Evolutionary conservation across 2,888 invertebrate species (phyloP).

Genomic region (Pachydiplax longipennis): DNA sequence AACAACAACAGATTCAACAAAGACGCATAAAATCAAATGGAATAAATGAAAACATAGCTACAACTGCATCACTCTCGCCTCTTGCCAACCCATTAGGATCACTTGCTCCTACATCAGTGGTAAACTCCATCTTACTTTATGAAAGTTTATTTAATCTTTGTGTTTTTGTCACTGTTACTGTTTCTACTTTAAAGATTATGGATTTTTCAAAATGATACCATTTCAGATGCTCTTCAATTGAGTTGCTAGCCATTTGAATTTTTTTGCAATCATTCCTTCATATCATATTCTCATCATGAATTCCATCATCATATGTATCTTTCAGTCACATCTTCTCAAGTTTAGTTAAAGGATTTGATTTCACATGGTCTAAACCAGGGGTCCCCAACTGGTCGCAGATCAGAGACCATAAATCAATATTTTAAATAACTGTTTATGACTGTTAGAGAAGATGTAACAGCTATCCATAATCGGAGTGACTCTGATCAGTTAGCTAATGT

Average conservation of each 20-base stretch:
- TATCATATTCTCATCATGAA: background rate
- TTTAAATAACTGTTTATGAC: background rate
- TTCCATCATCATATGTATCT: background rate
- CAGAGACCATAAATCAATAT: background rate
- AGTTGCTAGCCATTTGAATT: background rate
- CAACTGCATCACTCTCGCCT: background rate
- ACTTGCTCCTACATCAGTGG: slow-evolving; percentile 24
- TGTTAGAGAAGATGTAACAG: background rate
- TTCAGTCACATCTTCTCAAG: background rate
- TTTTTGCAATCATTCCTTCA: background rate
- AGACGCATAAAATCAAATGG: slow-evolving; percentile 30
- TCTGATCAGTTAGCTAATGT: background rate
- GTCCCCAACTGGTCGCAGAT: background rate
- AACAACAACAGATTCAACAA: slow-evolving; percentile 26
- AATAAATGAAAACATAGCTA: slow-evolving; percentile 31
- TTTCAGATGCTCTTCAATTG: background rate
- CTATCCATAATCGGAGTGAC: background rate
- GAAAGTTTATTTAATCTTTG: background rate
- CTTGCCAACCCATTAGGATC: slow-evolving; percentile 12
- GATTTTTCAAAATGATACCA: background rate
- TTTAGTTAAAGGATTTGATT: background rate
- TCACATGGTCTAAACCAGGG: background rate
- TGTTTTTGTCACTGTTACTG: background rate
- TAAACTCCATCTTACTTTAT: background rate
- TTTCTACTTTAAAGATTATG: background rate